A percentile compares a stretch with the other conserved stretches of the same genome.
These are phyloP conservation scores for Poliocrania exsul DNA, from an alignment of 2,797 vertebrate species.

Conservation along the genomic window DNA sequence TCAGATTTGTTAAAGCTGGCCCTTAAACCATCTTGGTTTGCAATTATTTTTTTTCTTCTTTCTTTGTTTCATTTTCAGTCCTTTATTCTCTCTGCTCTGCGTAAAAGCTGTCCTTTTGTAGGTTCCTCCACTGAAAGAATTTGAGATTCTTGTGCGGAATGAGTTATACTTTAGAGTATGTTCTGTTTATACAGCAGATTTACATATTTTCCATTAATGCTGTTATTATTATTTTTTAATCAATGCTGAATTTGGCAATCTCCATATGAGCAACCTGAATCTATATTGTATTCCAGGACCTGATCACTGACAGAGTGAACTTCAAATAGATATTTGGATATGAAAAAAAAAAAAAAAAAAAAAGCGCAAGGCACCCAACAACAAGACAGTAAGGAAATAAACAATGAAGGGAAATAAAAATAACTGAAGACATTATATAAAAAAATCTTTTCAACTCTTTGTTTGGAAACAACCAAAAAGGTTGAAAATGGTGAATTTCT, in stretches of 20 bases:
- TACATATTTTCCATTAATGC: neutral
- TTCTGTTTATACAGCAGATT: neutral
- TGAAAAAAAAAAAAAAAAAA: neutral
- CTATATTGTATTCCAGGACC: neutral
- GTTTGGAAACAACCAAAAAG: neutral
- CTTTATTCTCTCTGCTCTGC: neutral
- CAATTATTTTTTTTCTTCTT: neutral
- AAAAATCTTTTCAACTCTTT: neutral
- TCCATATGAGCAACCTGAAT: neutral
- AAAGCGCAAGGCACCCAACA: neutral
- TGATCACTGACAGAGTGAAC: neutral
- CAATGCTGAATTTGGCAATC: neutral
- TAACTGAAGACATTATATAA: neutral
- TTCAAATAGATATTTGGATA: neutral
- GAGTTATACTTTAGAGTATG: neutral
- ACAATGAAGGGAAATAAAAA: neutral
- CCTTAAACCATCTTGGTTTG: neutral
- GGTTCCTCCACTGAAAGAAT: neutral
- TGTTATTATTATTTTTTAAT: neutral
- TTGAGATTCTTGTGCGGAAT: neutral
- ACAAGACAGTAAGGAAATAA: neutral
- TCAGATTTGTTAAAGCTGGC: neutral
- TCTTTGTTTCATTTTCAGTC: neutral
- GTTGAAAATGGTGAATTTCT: neutral
- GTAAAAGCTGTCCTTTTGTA: neutral